Base-by-base conservation (phyloP, 2,113 vertebrate genomes). In the Microcebus griseorufus region DNA sequence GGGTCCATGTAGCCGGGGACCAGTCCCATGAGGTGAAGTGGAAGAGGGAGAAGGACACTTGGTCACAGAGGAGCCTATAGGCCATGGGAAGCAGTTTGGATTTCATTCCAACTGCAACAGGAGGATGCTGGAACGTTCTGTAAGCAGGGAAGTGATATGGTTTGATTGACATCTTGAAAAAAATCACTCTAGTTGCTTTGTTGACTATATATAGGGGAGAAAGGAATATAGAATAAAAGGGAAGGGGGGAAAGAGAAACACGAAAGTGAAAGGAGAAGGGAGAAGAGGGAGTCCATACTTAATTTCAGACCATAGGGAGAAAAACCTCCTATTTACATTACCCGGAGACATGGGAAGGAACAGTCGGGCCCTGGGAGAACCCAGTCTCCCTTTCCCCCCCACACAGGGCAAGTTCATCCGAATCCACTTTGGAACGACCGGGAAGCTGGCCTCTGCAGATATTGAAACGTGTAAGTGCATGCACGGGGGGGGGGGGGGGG, bases 381-480 rank as follows among this genome's bases (percentile, higher is more conserved):
- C 73, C 23, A 29, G 20, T 70, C 9, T 96, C 83, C 45, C 76
- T 70, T 55, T 60, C 67, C 16, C 87, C 39, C 39, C 48, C 11
- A 60, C 11, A 2, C 88, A 99, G 98, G 99, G 99, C 62, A 99
- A 99, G 97, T 99, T 99, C 93, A 99, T 99, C 72, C 97, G 98
- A 45, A 99, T 99, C 96, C 99, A 99, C 82, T 99, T 99, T 37
- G 98, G 98, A 34, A 97, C 98, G 32, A 98, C 98, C 9, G 98
- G 98, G 78, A 99, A 99, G 91, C 91, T 99, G 97, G 98, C 99
- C 3, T 99, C 99, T 0, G 99, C 98, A 89, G 99, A 99, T 96
- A 99, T 99, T 69, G 99, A 99, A 96, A 99, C 99, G 17, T 99
- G 99, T 99, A 93, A 98, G 98, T 98, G 91, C n/a, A 42, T 27